Evolutionary conservation across 2,113 vertebrate species (phyloP).

Genomic region (Plotosus lineatus): DNA sequence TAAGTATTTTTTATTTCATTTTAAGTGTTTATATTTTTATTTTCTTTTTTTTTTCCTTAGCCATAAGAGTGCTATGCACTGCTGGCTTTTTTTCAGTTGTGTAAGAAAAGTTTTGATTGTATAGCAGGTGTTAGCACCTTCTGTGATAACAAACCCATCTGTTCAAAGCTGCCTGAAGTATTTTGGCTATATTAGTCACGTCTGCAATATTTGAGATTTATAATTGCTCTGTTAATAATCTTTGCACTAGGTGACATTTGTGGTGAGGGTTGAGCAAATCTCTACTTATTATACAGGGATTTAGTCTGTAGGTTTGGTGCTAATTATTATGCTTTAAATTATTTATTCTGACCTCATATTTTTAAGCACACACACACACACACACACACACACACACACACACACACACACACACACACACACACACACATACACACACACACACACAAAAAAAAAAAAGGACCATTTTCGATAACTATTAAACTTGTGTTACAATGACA

Average conservation of each 20-base stretch:
- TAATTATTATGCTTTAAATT: constrained; percentile 30
- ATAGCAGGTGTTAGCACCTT: constrained; percentile 30
- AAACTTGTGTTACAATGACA: too few relatives aligned
- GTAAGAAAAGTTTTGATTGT: constrained; percentile 21
- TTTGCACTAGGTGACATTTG: constrained; percentile 32
- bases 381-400: background rate
- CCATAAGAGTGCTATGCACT: background rate
- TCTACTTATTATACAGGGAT: constrained; percentile 2
- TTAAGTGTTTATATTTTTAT: too few relatives aligned
- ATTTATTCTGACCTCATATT: constrained; percentile 34
- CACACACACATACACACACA: background rate
- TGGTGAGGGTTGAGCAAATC: constrained; percentile 19
- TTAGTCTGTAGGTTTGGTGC: constrained; percentile 24
- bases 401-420: background rate
- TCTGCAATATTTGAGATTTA: constrained; percentile 36
- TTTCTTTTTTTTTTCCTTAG: constrained; percentile 1
- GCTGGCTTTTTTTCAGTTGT: constrained; percentile 18
- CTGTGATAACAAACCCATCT: constrained; percentile 41
- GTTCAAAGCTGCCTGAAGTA: constrained; percentile 38
- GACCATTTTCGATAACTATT: too few relatives aligned
- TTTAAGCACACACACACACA: background rate
- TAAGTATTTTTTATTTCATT: too few relatives aligned
- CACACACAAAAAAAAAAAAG: too few relatives aligned
- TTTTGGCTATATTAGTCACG: constrained; percentile 33
- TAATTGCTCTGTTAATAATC: constrained; percentile 42